Evolutionary conservation across 2,113 vertebrate species (phyloP), one percentile per base, ranked within the genome.

Genomic region (Melanerpes aurifrons): DNA sequence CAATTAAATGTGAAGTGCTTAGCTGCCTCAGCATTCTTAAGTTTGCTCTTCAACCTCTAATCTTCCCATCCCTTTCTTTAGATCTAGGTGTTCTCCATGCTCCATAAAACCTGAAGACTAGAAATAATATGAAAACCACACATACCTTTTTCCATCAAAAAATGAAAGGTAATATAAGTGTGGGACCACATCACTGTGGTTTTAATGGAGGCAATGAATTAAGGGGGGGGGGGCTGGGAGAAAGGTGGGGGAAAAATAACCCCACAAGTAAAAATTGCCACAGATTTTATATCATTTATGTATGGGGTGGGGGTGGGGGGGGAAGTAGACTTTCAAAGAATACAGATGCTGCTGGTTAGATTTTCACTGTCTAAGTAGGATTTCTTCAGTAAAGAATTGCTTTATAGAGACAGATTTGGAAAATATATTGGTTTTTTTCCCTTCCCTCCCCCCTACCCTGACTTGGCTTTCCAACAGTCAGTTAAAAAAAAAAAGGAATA

Each of bases 331-430:
- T 70, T 40, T 6, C 2, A 48, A 59, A 90, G 31, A 82, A 32
- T 18, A 43, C 19, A 84, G 66, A 54, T 47, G 25, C 14, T 72
- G 14, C 45, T 82, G 62, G 35, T 64, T 67, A 61, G 40, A 58
- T 81, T 56, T 54, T 20, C 48, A 16, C 35, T 82, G n/a, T 66
- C 53, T 84, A 80, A 50, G 21, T 59, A 35, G 31, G 29, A 48
- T 75, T 89, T 86, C 28, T 61, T 43, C 31, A 58, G 28, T 0
- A 2, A 70, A 53, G 15, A 85, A 81, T 13, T 72, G 10, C 61
- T 93, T 78, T 37, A 90, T 92, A 93, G 89, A 73, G 61, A 47
- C 24, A 63, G 17, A 50, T 57, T 71, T 71, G n/a, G 61, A 58
- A 83, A 89, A 90, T 25, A 86, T 18, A 43, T 2, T 4, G 6